A percentile compares a stretch with the other conserved stretches of the same genome.
Conservation (phyloP, 2,113 vertebrate species). For the Canis aureus region DNA sequence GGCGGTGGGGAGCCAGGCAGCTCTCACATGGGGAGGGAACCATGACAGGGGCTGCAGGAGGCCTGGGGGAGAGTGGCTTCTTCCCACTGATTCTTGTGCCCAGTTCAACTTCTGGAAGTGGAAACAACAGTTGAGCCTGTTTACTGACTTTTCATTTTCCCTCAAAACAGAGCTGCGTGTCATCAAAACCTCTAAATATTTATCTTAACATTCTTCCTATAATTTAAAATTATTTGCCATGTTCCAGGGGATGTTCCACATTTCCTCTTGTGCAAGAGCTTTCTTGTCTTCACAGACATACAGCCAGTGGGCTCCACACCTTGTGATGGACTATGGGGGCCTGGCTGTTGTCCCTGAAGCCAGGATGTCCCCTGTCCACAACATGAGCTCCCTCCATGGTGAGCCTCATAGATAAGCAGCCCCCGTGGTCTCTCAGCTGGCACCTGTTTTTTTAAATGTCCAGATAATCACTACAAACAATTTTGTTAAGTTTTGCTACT, state of each 20-base stretch:
- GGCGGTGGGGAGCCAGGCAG: neutral
- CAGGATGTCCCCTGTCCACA: neutral
- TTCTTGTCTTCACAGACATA: neutral
- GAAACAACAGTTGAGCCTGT: neutral
- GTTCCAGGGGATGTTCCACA: neutral
- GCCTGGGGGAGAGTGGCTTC: neutral
- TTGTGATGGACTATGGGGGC: neutral
- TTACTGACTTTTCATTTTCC: neutral
- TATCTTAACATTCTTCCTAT: slow-evolving; percentile 5
- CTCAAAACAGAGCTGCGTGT: slow-evolving; percentile 36
- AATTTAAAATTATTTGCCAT: slow-evolving; percentile 1
- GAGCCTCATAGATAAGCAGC: too few species aligned
- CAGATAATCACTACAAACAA: neutral
- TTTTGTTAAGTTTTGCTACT: neutral
- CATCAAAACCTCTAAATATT: slow-evolving; percentile 49
- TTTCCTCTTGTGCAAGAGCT: neutral
- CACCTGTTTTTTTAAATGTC: neutral
- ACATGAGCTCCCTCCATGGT: neutral
- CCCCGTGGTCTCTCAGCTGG: neutral
- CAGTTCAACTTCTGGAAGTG: neutral
- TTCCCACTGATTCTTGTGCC: rapidly evolving
- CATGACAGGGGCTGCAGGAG: rapidly evolving
- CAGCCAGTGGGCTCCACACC: neutral
- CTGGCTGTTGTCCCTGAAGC: too few species aligned
- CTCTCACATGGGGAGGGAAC: neutral